phyloP scores from a whole-genome alignment of 1,140 invertebrate species.

The Vollenhovia emeryi region DNA sequence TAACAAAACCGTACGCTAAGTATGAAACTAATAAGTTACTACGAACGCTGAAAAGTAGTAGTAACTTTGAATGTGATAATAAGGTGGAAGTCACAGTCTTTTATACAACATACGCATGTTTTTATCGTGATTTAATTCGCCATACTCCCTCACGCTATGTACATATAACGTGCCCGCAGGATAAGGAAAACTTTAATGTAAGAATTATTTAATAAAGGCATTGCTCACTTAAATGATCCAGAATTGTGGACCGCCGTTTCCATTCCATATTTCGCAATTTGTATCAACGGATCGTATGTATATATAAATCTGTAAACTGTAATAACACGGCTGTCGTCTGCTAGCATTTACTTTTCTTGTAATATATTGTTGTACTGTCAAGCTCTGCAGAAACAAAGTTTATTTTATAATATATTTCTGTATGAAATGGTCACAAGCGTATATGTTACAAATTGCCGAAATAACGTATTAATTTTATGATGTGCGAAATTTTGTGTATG shows the following conservation, averaged over 20 bases:
- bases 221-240: not conserved
- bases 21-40: constrained; percentile 5
- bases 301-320: constrained; percentile 4
- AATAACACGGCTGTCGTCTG: not conserved
- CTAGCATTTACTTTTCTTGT: not conserved
- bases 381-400: not conserved
- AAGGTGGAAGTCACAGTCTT: constrained; percentile 14
- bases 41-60: not conserved
- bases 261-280: constrained; percentile 2
- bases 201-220: constrained; percentile 6
- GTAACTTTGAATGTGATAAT: constrained; percentile 43
- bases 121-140: constrained; percentile 42
- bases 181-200: not conserved
- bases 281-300: not conserved
- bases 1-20: not conserved
- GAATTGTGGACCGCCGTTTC: not conserved
- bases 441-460: not conserved
- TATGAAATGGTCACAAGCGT: not conserved
- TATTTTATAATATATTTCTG: constrained; percentile 40
- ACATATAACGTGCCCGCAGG: not conserved
- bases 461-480: constrained; percentile 19
- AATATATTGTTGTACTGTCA: not conserved
- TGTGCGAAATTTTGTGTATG: not conserved
- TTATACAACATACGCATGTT: constrained; percentile 28
- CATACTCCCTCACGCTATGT: constrained; percentile 36